These are phyloP conservation scores for Delphinus delphis DNA, from an alignment of 2,113 vertebrate species.

Conservation along the genomic window DNA sequence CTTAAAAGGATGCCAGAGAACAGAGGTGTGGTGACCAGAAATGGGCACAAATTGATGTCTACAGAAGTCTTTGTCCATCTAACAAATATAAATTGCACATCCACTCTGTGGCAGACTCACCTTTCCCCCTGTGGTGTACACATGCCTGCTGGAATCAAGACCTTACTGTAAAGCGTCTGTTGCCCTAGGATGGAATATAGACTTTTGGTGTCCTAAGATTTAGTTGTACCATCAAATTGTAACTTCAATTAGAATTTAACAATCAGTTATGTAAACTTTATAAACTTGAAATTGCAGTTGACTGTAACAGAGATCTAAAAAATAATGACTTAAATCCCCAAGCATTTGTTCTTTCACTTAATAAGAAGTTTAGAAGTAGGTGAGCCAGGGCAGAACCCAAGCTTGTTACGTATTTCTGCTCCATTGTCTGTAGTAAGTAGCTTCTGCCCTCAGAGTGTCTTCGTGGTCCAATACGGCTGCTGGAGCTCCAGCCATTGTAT, in stretches of 20 bases:
- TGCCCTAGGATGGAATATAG: background rate
- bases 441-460: background rate
- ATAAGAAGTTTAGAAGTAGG: background rate
- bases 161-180: background rate
- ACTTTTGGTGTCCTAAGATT: background rate
- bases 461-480: background rate
- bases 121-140: background rate
- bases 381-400: background rate
- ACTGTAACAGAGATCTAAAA: background rate
- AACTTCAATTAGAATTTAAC: background rate
- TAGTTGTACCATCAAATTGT: background rate
- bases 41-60: background rate
- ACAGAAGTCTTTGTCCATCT: background rate
- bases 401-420: background rate
- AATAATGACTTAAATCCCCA: background rate
- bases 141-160: background rate
- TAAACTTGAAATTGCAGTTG: background rate
- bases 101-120: background rate
- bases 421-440: background rate
- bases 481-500: background rate
- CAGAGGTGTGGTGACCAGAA: background rate
- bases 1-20: background rate
- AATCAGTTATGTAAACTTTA: background rate
- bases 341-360: slow-evolving; percentile 1
- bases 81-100: background rate